Evolutionary conservation across 1,140 invertebrate species (phyloP).

Genomic region (Maconellicoccus hirsutus): DNA sequence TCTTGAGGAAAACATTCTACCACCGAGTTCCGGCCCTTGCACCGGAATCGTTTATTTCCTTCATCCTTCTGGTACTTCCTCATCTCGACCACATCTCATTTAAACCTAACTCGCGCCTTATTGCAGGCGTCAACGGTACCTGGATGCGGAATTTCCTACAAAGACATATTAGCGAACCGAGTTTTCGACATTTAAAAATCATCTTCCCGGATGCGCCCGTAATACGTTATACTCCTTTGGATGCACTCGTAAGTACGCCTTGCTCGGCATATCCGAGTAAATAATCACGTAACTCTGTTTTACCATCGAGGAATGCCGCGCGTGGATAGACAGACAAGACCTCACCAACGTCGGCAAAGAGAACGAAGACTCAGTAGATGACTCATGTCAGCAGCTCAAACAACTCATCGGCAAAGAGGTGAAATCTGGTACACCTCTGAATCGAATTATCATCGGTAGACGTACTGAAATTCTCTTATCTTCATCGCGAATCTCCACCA

Average conservation of each 20-base stretch:
- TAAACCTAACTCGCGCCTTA: too few species aligned
- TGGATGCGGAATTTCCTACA: too few species aligned
- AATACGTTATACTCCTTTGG: slow-evolving; percentile 49
- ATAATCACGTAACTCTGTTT: not conserved
- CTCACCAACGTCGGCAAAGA: slow-evolving; percentile 47
- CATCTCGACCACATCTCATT: too few species aligned
- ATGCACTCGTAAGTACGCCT: slow-evolving; percentile 40
- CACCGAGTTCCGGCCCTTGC: too few species aligned
- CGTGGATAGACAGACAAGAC: slow-evolving; percentile 53
- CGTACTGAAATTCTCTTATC: not conserved
- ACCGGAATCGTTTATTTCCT: too few species aligned
- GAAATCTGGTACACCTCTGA: slow-evolving; percentile 45
- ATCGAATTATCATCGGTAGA: slow-evolving; percentile 51
- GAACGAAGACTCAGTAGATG: slow-evolving; percentile 43
- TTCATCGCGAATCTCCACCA: not conserved
- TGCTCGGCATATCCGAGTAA: not conserved
- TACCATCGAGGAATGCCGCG: not conserved
- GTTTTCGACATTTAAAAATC: slow-evolving; percentile 54
- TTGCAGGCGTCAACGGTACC: too few species aligned
- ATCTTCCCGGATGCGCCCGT: slow-evolving; percentile 56
- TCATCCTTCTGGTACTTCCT: too few species aligned
- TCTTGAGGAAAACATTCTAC: too few species aligned
- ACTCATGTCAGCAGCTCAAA: slow-evolving; percentile 43
- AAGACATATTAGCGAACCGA: slow-evolving; percentile 35
- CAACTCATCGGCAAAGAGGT: slow-evolving; percentile 51